phyloP scores from a whole-genome alignment of 2,888 invertebrate species.

The Uropetala carovei region DNA sequence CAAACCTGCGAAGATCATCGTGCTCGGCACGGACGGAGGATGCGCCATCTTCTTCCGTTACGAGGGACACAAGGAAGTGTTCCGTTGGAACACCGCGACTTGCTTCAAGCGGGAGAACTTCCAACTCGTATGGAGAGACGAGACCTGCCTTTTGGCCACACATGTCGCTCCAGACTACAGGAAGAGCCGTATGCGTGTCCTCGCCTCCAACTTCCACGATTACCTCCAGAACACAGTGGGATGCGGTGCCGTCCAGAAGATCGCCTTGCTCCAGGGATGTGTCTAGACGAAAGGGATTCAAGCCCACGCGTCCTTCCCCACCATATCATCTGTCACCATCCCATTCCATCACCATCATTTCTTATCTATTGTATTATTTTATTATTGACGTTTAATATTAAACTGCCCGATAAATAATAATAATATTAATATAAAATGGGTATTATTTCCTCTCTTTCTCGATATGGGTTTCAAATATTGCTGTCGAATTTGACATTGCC shows the following conservation, averaged over 20 bases:
- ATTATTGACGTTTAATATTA: slow-evolving; percentile 22
- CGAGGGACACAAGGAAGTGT: slow-evolving; percentile 76
- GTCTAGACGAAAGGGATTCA: background rate
- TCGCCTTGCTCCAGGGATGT: background rate
- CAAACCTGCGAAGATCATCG: slow-evolving; percentile 28
- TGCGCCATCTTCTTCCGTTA: slow-evolving; percentile 70
- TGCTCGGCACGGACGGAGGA: slow-evolving; percentile 56
- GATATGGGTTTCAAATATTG: too few species aligned
- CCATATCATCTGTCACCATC: background rate
- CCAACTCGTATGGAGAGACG: slow-evolving; percentile 78
- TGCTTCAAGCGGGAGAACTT: slow-evolving; percentile 78
- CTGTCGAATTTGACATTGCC: too few species aligned
- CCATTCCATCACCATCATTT: background rate
- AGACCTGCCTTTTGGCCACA: slow-evolving; percentile 79
- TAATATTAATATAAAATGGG: too few species aligned
- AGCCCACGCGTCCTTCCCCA: background rate
- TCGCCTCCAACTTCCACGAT: slow-evolving; percentile 83
- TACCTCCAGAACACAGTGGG: slow-evolving; percentile 80
- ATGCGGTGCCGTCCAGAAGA: slow-evolving; percentile 72
- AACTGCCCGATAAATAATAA: background rate
- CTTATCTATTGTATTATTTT: background rate
- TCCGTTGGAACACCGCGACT: slow-evolving; percentile 76
- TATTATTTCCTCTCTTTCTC: too few species aligned
- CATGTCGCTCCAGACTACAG: slow-evolving; percentile 80
- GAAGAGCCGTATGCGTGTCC: slow-evolving; percentile 79